A percentile compares a stretch with the other conserved stretches of the same genome.
phyloP scores from a whole-genome alignment of 2,797 vertebrate genomes.

The Agapornis canus region DNA sequence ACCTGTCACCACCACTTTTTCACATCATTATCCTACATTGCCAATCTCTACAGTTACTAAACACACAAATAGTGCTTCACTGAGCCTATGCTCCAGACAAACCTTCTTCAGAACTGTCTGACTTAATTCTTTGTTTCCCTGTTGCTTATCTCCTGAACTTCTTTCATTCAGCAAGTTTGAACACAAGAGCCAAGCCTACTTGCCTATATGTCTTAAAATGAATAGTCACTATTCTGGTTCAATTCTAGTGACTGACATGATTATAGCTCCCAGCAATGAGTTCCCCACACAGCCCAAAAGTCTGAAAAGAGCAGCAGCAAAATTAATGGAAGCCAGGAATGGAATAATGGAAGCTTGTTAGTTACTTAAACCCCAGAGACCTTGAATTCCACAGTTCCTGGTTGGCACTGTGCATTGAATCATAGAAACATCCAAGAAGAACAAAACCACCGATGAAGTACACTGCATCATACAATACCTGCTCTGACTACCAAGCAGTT shows the following conservation, averaged over 20 bases:
- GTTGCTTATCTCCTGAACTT: background rate
- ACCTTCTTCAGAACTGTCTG: background rate
- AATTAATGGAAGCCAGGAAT: constrained; percentile 5
- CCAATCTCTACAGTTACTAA: background rate
- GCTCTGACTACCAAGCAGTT: background rate
- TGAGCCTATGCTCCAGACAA: background rate
- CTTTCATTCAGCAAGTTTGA: background rate
- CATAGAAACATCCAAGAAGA: background rate
- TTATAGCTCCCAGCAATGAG: background rate
- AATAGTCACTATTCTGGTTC: background rate
- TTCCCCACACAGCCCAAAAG: background rate
- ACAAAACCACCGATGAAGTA: background rate
- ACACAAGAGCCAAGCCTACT: background rate
- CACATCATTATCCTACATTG: background rate
- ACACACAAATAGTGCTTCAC: background rate
- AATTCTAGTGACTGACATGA: background rate
- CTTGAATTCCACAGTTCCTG: background rate
- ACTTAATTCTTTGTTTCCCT: background rate
- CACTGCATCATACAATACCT: background rate
- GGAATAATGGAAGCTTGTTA: background rate
- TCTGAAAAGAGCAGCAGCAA: constrained; percentile 18
- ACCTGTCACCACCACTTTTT: background rate
- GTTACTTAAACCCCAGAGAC: background rate
- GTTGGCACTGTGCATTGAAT: background rate
- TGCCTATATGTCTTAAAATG: background rate